Evolutionary conservation across 2,888 invertebrate species (phyloP), one percentile per base, ranked within the genome.

Genomic region (Synanthedon andrenaeformis): DNA sequence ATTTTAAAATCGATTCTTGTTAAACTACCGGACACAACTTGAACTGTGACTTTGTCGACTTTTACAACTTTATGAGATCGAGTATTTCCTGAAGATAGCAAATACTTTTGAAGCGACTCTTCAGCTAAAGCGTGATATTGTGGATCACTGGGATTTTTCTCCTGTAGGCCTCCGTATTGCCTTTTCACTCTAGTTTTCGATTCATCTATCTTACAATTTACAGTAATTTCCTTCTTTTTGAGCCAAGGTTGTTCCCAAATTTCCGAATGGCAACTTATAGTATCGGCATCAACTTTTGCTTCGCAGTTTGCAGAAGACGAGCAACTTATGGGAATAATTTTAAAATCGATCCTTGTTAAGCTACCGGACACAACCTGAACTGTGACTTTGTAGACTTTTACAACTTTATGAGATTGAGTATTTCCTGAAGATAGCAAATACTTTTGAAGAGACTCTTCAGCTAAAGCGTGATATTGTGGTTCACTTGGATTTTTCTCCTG

Each of bases 1-100:
- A 61, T 59, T 10, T 55, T 56, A 49, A 67, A 69, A 48, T 62
- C 50, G 35, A 92, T 83, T 63, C 74, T 87, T 11, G 87, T 89
- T 23, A 77, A 55, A 1, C 57, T 52, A 5, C 90, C 90, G 10
- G 85, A 59, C 1, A 90, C 90, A 1, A 88, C 69, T 55, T 70
- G 66, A 5, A 57, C 59, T 1, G 58, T 60, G 3, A 66, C 72
- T 35, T 58, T 61, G 6, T 71, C 59, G 6, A 89, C 55, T 51
- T 13, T 45, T 0, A 58, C 52, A 2, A 67, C 51, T 53, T 42
- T 54, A n/a, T 63, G 58, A 3, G 49, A 12, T 14, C 55, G 35
- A 0, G 53, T 13, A 2, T 42, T 58, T 10, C 63, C 64, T 13
- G 54, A 51, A 28, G 53, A 54, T 11, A 42, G 10, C 3, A 62